Base-by-base conservation (phyloP, 2,113 vertebrate species). In the Anthoscopus minutus region DNA sequence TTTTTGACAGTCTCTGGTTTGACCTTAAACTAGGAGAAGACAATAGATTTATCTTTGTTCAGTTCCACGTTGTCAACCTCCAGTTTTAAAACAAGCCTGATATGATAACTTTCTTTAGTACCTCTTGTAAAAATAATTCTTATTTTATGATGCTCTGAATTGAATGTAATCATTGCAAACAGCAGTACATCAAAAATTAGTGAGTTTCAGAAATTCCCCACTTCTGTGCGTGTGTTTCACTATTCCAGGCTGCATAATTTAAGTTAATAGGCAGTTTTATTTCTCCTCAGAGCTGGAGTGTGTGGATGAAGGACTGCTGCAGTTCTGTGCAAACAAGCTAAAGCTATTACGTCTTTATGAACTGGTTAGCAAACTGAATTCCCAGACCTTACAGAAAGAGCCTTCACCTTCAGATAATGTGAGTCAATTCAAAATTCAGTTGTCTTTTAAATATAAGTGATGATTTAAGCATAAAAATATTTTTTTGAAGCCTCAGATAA, bases 311-410 rank as follows among this genome's bases (percentile, higher is more conserved):
- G 98, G 96, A 11, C 95, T 99, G n/a, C 96, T 99, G 11, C 98
- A 99, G 74, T 98, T 99, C 88, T 99, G 99, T 80, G 97, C 98
- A 20, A 98, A 96, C 45, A 99, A 99, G 94, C 94, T 99, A 67
- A 99, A 98, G 84, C 95, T 99, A 50, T 98, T 99, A 15, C 98
- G 98, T 85, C 99, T 99, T 74, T 99, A 99, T 96, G 97, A 98
- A 12, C 98, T 98, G n/a, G 97, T 99, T 85, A 98, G 97, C 88
- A 96, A 98, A 37, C 96, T 99, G 13, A 98, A 99, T 92, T 96
- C 97, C 50, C 88, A 95, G 35, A 94, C 77, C 16, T 58, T 93
- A 42, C 96, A 90, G 62, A 92, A 96, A 57, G 97, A 96, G 28
- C 77, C 84, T 38, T 17, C 93, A 10, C 87, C 95, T 60, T 97